Evolutionary conservation across 2,888 invertebrate genomes (phyloP), one percentile per base, ranked within the genome.

Genomic region (Idaea straminata): DNA sequence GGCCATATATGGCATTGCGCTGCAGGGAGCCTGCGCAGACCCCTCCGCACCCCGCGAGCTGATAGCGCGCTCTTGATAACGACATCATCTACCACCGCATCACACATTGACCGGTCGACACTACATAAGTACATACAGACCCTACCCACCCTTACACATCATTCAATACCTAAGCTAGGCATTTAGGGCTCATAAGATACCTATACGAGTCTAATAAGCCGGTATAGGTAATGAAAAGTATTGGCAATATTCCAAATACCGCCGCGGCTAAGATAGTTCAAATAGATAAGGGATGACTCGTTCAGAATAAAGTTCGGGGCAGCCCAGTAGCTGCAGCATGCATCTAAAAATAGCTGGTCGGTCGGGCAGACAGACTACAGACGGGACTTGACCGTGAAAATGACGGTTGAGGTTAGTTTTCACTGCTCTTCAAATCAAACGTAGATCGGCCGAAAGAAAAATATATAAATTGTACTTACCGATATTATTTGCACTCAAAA

Each of bases 11-110:
- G 89, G 86, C 85, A 86, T 85, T 88, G 80, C 94, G 94, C 93
- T 94, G 94, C 91, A 94, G 91, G 92, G 94, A 92, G 93, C 81
- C 87, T 89, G 85, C 91, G 93, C 89, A 85, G 77, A 79, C 80
- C 85, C 83, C 78, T 78, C 74, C 80, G 81, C 74, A 81, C 68
- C 74, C 75, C 78, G 78, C 78, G 74, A 77, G 72, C 77, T 83
- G 85, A 85, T 83, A 84, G 81, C 83, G 79, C 78, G 75, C 79
- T 76, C 84, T 87, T 89, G 88, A 90, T 90, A 90, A 90, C 87
- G 81, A 72, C 74, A 77, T 78, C 82, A 82, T 82, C 80, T 80
- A 80, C 76, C 72, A 64, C 66, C 65, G 67, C 72, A 74, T 70
- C 78, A 77, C 80, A 80, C 83, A 85, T 78, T 80, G 69, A 71